These are phyloP conservation scores for Acinonyx jubatus DNA, from an alignment of 2,113 vertebrate genomes.

Conservation along the genomic window DNA sequence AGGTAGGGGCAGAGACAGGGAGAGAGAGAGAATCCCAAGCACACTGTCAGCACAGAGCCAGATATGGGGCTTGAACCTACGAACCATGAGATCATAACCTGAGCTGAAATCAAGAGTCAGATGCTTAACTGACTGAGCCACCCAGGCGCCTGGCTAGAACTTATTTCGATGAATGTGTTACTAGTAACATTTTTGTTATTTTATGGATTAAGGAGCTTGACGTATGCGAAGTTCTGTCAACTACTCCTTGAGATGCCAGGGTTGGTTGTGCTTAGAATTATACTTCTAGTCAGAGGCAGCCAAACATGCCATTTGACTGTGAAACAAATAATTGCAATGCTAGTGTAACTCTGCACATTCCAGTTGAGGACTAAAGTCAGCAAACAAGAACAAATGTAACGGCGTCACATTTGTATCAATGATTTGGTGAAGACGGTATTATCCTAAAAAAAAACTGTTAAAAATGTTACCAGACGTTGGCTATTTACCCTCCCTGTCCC, in stretches of 20 bases:
- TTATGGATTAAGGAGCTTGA: neutral
- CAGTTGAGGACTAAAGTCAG: neutral
- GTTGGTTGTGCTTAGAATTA: neutral
- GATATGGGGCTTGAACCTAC: no score
- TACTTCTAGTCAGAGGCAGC: neutral
- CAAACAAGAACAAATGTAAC: neutral
- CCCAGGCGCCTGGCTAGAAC: neutral
- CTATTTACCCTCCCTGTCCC: neutral
- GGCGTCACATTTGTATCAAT: neutral
- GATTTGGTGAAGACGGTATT: neutral
- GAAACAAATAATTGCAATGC: neutral
- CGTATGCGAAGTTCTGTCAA: neutral
- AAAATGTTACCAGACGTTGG: neutral
- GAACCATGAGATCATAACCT: no score
- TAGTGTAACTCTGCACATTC: neutral
- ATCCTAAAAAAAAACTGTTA: no score
- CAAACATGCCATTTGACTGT: neutral
- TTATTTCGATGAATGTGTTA: neutral
- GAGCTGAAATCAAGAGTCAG: no score
- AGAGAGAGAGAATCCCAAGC: no score
- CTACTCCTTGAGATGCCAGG: neutral
- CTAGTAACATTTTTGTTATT: neutral
- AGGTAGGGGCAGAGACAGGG: no score
- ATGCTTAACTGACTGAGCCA: no score
- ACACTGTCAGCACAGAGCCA: no score